Base-by-base conservation (phyloP, 1,140 invertebrate species). In the Drosophila jambulina region DNA sequence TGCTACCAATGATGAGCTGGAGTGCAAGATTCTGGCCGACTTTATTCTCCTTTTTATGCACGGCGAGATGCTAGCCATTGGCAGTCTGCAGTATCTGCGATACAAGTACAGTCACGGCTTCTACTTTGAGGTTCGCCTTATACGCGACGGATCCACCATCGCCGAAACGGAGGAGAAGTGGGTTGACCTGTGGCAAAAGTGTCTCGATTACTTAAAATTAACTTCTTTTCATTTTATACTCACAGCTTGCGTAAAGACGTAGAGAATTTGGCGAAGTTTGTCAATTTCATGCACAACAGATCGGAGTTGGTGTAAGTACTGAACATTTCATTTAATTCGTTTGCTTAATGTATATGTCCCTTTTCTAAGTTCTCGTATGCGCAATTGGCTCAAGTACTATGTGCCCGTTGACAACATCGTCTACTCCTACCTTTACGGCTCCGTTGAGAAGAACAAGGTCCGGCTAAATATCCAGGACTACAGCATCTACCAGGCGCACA, bases 1-100 rank as follows among this genome's bases (percentile, higher is more conserved):
- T 17, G 98, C 98, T 4, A 99, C 98, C 10, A 98, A 99, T 93
- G 98, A 98, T 93, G 98, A 99, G 97, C 97, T 99, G 92, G 98
- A 99, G 94, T 98, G 98, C 27, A 98, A 99, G 93, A 94, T 97
- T 29, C 94, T 99, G 1, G 98, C 98, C 2, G 98, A 99, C 92
- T 94, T 97, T 68, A 97, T 99, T 64, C 96, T 97, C 12, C 98
- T 99, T 27, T 96, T 99, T 95, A 95, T 97, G 49, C 94, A 96
- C 40, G 98, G 97, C 4, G 93, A 95, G 68, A 93, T 98, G 25
- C 95, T 96, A 80, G 98, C 97, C 81, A 95, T 95, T 91, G 96
- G 96, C 17, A 91, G 82, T 36, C 56, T 78, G 23, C 87, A 91
- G n/a, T 83, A 92, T 48, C 36, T 92, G 42, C 81, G 87, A 1